Base-by-base conservation (phyloP, 1,140 invertebrate genomes). In the Calosoma granatense region DNA sequence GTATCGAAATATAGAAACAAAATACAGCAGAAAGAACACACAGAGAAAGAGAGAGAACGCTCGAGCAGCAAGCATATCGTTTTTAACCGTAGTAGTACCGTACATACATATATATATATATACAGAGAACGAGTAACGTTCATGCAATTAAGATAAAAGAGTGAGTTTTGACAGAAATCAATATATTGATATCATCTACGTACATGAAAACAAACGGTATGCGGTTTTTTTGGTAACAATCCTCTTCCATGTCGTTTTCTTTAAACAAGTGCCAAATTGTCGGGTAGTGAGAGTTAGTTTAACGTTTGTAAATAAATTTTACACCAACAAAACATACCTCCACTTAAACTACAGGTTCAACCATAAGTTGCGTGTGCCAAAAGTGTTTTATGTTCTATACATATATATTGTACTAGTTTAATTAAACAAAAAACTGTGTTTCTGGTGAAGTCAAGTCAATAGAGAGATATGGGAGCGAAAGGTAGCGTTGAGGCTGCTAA, bases 401-500 rank as follows among this genome's bases (percentile, higher is more conserved):
- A 55, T 9, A 14, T 11, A 51, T 12, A 22, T 47, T 41, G 36
- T 15, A 61, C 41, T 60, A 61, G 59, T 57, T 57, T 61, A 55
- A 56, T 56, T 60, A 54, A n/a, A n/a, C n/a, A 57, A 56, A 20
- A 22, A 56, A 60, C 51, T 36, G 51, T 17, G n/a, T 54, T 60
- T 58, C 15, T 57, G 51, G 39, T 15, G 51, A 39, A 36, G 21
- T 41, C 26, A 15, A 43, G 54, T 53, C 47, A 61, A 56, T 51
- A 47, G 60, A 22, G n/a, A n/a, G 53, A 55, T 55, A 81, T 84
- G 82, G 82, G 82, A 76, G 82, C 81, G 70, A 84, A 84, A 78
- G 81, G 82, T 69, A 84, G 82, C 76, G 82, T 84, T 68, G 82
- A 84, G 73, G 79, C 79, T 68, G 81, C 81, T 71, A 84, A 84